Base-by-base conservation (phyloP, 2,797 vertebrate species). In the Phataginus tricuspis region DNA sequence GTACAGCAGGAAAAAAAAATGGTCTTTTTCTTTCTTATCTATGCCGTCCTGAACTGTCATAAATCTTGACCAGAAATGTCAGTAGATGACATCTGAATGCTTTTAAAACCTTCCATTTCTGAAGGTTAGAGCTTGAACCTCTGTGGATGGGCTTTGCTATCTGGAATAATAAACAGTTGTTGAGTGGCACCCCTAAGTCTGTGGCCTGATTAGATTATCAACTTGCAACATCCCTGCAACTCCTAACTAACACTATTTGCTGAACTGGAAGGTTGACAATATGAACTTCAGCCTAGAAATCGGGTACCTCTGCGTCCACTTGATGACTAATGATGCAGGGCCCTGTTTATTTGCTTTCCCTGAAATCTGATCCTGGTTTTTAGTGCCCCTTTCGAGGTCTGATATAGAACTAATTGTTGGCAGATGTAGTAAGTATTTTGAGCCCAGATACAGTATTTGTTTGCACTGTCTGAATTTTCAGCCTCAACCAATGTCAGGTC, bases 401-500 rank as follows among this genome's bases (percentile, higher is more conserved):
- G 98, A 99, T 99, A 99, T 96, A 98, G 96, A 98, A 95, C 98
- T 99, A 99, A 99, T 99, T 99, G 99, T 97, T 99, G 99, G 98
- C 99, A 99, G 99, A 99, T 99, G 99, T 98, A 98, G 97, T 80
- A 97, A 98, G 96, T 96, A 98, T 98, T 97, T 95, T 96, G 97
- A 98, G 98, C 98, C 98, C 98, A 98, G 98, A 99, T 98, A 98
- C 99, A 99, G 89, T 97, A 97, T 99, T 99, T 99, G 99, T 99
- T 99, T 99, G 99, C 98, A 99, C 98, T 99, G 99, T 99, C 99
- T 99, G 99, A 99, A 99, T 99, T 99, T 98, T 98, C 99, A 99
- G 99, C 98, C 98, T 99, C 98, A 99, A 99, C 99, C 97, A 98
- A 98, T 99, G 99, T 99, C 98, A 97, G 98, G 95, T 98, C 97